Conservation (phyloP, 2,113 vertebrate genomes). For the Pygathrix nemaeus region DNA sequence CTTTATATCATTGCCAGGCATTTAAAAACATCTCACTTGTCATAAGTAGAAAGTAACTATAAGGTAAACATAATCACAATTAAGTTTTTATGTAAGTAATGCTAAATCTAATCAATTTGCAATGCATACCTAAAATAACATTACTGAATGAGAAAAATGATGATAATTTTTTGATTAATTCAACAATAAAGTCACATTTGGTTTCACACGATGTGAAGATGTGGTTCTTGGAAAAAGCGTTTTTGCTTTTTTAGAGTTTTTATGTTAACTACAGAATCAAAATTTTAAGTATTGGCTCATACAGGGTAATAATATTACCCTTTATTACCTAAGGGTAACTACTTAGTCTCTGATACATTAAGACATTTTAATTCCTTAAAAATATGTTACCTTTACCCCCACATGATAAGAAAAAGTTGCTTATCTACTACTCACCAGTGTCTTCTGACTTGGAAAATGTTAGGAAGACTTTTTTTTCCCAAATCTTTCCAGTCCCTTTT, state of each 20-base stretch:
- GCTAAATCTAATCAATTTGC: not conserved
- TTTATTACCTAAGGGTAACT: not conserved
- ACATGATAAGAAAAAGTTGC: not conserved
- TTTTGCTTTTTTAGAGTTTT: not conserved
- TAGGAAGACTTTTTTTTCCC: not conserved
- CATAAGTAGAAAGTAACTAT: not conserved
- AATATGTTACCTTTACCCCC: not conserved
- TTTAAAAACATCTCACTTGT: not conserved
- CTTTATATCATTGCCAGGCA: not conserved
- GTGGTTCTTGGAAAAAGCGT: not conserved
- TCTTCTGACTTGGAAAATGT: not conserved
- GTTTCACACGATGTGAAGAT: not conserved
- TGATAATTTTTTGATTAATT: conserved; percentile 18
- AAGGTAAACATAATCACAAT: conserved; percentile 13
- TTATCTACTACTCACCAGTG: not conserved
- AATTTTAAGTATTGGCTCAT: not conserved
- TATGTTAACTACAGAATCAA: not conserved
- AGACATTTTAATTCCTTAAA: not conserved
- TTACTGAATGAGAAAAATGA: not conserved
- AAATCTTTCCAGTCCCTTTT: not conserved
- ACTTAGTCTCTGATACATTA: not conserved
- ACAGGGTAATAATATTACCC: not conserved
- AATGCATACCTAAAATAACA: conserved; percentile 9
- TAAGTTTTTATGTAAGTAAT: conserved; percentile 12
- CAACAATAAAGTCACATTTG: not conserved